phyloP scores from a whole-genome alignment of 2,888 invertebrate species.

The Argyresthia goedartella region DNA sequence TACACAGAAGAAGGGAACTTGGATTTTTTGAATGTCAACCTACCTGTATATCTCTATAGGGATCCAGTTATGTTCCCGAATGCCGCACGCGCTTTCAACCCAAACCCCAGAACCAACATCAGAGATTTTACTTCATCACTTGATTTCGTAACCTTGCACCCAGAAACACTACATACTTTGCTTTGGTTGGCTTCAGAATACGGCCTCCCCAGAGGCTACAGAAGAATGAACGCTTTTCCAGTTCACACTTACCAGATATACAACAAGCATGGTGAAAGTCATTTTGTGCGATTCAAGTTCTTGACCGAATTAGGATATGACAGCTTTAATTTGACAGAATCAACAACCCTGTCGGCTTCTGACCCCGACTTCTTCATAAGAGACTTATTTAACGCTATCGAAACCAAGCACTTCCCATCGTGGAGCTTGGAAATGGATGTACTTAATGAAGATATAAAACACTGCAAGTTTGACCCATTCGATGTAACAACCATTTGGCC shows the following conservation, averaged over 20 bases:
- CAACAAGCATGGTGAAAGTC: constrained; percentile 40
- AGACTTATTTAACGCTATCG: constrained; percentile 42
- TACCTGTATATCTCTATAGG: constrained; percentile 64
- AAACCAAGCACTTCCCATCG: constrained; percentile 32
- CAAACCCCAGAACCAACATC: constrained; percentile 58
- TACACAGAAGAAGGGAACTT: constrained; percentile 7
- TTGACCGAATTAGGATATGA: constrained; percentile 53
- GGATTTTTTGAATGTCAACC: constrained; percentile 33
- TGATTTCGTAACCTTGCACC: constrained; percentile 56
- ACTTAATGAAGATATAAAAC: constrained; percentile 21
- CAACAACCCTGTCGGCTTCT: constrained; percentile 19
- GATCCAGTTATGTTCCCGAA: constrained; percentile 62
- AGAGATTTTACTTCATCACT: constrained; percentile 35
- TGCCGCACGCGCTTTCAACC: constrained; percentile 66
- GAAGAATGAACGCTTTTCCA: constrained; percentile 67
- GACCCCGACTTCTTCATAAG: constrained; percentile 34
- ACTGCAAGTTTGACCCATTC: constrained; percentile 11
- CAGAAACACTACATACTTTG: constrained; percentile 51
- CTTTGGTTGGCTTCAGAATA: constrained; percentile 59
- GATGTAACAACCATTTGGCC: constrained; percentile 6
- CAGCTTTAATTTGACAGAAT: constrained; percentile 32
- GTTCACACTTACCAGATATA: constrained; percentile 53
- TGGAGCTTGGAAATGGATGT: constrained; percentile 7
- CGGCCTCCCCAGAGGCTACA: constrained; percentile 65
- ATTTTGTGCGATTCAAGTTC: constrained; percentile 40